A percentile compares a stretch with the other conserved stretches of the same genome.
These are phyloP conservation scores for Oncorhynchus kisutch DNA, from an alignment of 2,113 vertebrate species.

Conservation along the genomic window DNA sequence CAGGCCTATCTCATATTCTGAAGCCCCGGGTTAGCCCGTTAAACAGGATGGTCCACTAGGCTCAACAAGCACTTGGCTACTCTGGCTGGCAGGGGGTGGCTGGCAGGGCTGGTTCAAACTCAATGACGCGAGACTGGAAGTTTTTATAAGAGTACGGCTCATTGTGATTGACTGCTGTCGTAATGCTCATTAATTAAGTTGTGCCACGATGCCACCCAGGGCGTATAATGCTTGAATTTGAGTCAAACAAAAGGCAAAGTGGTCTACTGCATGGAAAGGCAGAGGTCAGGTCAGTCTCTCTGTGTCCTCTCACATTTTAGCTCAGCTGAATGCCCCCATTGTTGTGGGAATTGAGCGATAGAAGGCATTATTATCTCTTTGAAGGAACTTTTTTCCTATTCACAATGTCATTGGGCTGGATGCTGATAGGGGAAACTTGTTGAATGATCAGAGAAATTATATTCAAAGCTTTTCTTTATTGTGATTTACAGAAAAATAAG, in stretches of 20 bases:
- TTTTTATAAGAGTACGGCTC: slow-evolving; percentile 29
- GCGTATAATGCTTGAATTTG: neutral
- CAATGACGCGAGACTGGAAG: slow-evolving; percentile 24
- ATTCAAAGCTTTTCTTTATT: no score
- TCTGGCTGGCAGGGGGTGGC: slow-evolving; percentile 32
- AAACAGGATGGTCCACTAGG: slow-evolving; percentile 51
- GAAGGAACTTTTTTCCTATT: no score
- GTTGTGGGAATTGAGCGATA: neutral
- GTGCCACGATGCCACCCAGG: neutral
- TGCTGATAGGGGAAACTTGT: no score
- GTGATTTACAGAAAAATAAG: no score
- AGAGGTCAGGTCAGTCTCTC: neutral
- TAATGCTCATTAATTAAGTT: slow-evolving; percentile 10
- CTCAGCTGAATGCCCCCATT: neutral
- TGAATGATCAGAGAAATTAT: no score
- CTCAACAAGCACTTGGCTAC: slow-evolving; percentile 48
- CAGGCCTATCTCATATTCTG: slow-evolving; percentile 56
- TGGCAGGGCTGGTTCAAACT: slow-evolving; percentile 28
- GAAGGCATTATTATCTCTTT: neutral
- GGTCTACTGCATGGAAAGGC: neutral
- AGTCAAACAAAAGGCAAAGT: neutral
- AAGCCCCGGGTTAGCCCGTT: slow-evolving; percentile 40
- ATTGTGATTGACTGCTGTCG: slow-evolving; percentile 46
- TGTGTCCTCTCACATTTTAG: neutral
- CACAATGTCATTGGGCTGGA: no score